Base-by-base conservation (phyloP, 2,888 invertebrate genomes). In the Ectemnius lituratus region DNA sequence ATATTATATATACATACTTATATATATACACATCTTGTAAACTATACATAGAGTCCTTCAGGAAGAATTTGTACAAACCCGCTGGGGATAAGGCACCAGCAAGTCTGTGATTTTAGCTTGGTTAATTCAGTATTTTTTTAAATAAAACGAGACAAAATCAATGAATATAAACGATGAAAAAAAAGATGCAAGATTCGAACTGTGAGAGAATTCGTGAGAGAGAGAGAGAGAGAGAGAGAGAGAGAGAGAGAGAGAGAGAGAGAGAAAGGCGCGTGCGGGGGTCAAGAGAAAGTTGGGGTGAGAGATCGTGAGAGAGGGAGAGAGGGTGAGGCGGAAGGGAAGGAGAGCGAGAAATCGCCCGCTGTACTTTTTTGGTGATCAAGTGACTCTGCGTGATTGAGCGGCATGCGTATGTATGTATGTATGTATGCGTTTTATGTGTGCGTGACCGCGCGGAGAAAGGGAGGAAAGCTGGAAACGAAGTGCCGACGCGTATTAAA, bases 61-160 rank as follows among this genome's bases (percentile, higher is more conserved):
- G 89, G 90, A 90, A 89, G 87, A 90, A 90, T 88, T 90, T 90
- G 90, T 90, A 90, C 90, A 90, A 90, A 89, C 84, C 86, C 84
- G 85, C 87, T 85, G 85, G 85, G 37, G 74, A 75, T 70, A 75
- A 70, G 78, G 74, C 76, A 78, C 88, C 87, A 87, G 90, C 87
- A 85, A 89, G 89, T 90, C 90, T 90, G 90, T 90, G 90, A 90
- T 90, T 90, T 90, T 90, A 90, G 90, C 90, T 90, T 90, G 90
- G 89, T 90, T 90, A 89, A 90, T 90, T 90, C 90, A 90, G 89
- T 90, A 90, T 90, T 90, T 90, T 90, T 90, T 90, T 89, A 90
- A 90, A 89, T 87, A 86, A 88, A 89, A 85, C 80, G 75, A 84
- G 80, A 84, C 83, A 79, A 83, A 83, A 87, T 79, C 76, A 84